Base-by-base conservation (phyloP, 2,888 invertebrate species). In the Hipparchia semele region DNA sequence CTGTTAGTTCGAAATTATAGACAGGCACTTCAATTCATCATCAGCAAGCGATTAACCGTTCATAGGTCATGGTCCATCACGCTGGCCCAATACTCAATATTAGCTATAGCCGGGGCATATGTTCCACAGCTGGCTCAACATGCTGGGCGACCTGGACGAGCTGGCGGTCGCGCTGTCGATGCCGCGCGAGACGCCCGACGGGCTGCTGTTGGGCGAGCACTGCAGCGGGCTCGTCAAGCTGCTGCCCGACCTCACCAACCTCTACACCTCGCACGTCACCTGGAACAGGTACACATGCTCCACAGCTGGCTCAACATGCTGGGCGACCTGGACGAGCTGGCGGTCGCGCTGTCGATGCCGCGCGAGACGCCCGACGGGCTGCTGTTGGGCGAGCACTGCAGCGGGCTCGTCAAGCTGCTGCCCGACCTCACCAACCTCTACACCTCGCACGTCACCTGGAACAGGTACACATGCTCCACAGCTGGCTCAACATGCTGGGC, bases 291-390 rank as follows among this genome's bases (percentile, higher is more conserved):
- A 39, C 5, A 5, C 5, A 39, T 39, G 39, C 39, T 54, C 66
- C 67, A 4, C 81, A 95, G 95, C 9, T 93, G 95, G 90, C 86
- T 96, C 74, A 95, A 96, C 84, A 90, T 96, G 85, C 83, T 94
- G 75, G 96, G 96, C 0, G 96, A 96, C 80, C 81, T 96, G 75
- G 96, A 95, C 79, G 96, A 96, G 82, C 83, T 96, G 74, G 94
- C 95, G 23, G 83, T 88, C 70, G 86, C 93, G 1, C 80, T 94
- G 72, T 82, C 88, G 1, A 77, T 86, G 82, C 89, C 87, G 2
- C 77, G 73, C 68, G 81, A 78, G 10, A 75, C 79, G 0, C 81
- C 85, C 0, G 83, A 85, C 4, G 84, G 83, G 0, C 58, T 86
- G n/a, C 79, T 90, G 54, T 94, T 94, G 68, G 87, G 88, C 0